Evolutionary conservation across 2,113 vertebrate species (phyloP), one percentile per base, ranked within the genome.

Genomic region (Circaetus gallicus): DNA sequence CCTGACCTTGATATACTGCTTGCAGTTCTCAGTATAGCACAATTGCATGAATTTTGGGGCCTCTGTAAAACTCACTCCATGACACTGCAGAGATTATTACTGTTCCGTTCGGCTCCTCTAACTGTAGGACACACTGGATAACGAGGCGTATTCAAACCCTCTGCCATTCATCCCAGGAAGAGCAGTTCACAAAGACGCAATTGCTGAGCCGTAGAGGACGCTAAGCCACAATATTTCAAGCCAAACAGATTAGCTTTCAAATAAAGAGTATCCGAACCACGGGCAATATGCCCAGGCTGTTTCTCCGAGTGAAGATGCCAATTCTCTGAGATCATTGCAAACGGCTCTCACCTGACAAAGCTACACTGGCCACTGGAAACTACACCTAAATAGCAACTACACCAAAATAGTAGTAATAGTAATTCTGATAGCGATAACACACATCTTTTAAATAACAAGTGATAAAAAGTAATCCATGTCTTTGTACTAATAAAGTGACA

Each of bases 241-340:
- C 84, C 74, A 90, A 91, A 91, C 45, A 85, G 50, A 58, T 85
- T 20, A 76, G 78, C 84, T 89, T 93, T 93, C 93, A 83, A 90
- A 74, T 4, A 72, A 52, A 66, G 83, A 81, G 70, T 20, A 82
- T 50, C 38, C 11, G 7, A 95, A 62, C 45, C 29, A 28, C 0
- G 1, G 78, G 71, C 77, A 91, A 19, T 7, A 16, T 26, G 86
- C 77, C 81, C 73, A 80, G 77, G 53, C 62, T 91, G 78, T 28
- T 78, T 76, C 55, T 92, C 70, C 25, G 58, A 77, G 42, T 14
- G 58, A 93, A 89, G 81, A 91, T 77, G 58, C 45, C 4, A 0
- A 5, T 86, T 66, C 78, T 79, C 83, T 87, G 72, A 92, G 65
- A 85, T 89, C 83, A 76, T 0, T 80, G 61, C 73, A 82, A 89